Base-by-base conservation (phyloP, 64 coral and sea anemone species). In the Montipora efflorescens region DNA sequence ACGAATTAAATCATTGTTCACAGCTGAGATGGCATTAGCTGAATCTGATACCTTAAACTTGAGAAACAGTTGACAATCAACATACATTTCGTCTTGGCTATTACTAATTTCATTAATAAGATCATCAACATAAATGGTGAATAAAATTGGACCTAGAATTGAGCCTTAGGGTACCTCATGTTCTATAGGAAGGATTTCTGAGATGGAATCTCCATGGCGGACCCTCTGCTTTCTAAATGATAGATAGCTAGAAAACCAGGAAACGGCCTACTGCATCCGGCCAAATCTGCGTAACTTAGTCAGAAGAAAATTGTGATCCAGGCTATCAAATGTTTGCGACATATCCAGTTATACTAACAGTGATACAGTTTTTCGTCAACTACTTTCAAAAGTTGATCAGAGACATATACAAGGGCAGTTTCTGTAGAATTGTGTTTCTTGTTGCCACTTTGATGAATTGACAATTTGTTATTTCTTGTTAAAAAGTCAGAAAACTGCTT, bases 361-460 rank as follows among this genome's bases (percentile, higher is more conserved):
- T 79, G 77, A 50, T 48, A 79, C 70, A 48, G 45, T 4, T 55
- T 79, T 79, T 79, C 43, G 45, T 79, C 45, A 48, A 79, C 15
- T 11, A 12, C 77, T 79, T 79, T 79, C 43, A 79, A 14, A 7
- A 79, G 16, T 55, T 46, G 6, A 55, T 79, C 77, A 79, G 36
- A 16, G 0, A 78, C 76, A 75, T 75, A 75, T 44, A 75, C 8
- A 45, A 78, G 19, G 22, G 76, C 76, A 78, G 76, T 78, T 47
- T 78, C 76, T 78, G 76, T 78, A 28, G 76, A 78, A 50, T 78
- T 47, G 36, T 11, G 76, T 78, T 78, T 78, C 5, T 78, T 78
- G 22, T 78, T 78, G 9, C 76, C 76, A 78, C 76, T 78, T 21
- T 78, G 8, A 50, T 78, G 15, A 70, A 70, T 70, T 70, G 67